Evolutionary conservation across 2,797 vertebrate species (phyloP).

Genomic region (Strix occidentalis): DNA sequence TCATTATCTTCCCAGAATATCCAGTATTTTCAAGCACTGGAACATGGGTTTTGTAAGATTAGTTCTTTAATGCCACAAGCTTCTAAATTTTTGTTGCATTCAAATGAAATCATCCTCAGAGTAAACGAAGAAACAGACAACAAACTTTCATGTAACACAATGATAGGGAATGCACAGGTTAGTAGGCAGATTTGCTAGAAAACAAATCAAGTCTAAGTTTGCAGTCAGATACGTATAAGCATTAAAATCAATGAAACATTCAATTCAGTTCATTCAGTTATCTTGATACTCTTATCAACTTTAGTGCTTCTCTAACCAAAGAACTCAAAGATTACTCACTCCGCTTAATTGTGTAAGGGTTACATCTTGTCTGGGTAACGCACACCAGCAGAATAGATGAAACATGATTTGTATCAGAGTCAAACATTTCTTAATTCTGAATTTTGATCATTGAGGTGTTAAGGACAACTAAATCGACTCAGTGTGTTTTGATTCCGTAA

Average conservation of each 20-base stretch:
- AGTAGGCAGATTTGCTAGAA: not conserved
- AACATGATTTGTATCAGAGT: not conserved
- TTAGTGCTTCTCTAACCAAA: not conserved
- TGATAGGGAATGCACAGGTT: not conserved
- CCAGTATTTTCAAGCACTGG: not conserved
- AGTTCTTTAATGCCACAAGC: not conserved
- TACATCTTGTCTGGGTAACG: not conserved
- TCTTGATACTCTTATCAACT: not conserved
- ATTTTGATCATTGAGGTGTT: not conserved
- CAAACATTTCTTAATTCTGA: not conserved
- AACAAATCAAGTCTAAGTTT: not conserved
- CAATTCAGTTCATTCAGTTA: not conserved
- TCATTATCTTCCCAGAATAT: not conserved
- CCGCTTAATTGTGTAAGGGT: not conserved
- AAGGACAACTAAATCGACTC: not conserved
- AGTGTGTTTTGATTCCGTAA: not conserved
- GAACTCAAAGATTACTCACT: not conserved
- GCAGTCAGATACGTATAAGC: not conserved
- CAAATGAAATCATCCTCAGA: not conserved
- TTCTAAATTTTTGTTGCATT: not conserved
- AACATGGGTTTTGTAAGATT: not conserved
- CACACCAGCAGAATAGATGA: not conserved
- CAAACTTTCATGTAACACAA: not conserved
- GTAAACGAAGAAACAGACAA: not conserved
- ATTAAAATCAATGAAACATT: not conserved